Percentiles rank a stretch among this genome's conserved stretches.
These are phyloP conservation scores for Pavo muticus DNA, from an alignment of 2,113 vertebrate genomes.

Conservation along the genomic window DNA sequence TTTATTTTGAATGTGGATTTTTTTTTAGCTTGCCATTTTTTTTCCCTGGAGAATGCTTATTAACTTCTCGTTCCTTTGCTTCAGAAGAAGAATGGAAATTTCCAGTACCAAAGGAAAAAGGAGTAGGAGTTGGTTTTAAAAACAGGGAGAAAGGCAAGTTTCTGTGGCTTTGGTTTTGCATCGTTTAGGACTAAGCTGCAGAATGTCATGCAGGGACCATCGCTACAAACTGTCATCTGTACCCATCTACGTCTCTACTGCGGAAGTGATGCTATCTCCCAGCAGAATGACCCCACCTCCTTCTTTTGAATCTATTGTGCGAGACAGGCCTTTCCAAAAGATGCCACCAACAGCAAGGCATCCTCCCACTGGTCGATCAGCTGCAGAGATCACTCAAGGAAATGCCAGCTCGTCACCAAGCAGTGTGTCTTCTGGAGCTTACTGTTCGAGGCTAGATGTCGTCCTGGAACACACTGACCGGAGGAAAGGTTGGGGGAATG, in stretches of 20 bases:
- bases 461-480: constrained; percentile 38
- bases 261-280: constrained; percentile 64
- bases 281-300: constrained; percentile 22
- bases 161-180: constrained; percentile 39
- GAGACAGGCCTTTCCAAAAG: constrained; percentile 26
- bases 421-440: constrained; percentile 38
- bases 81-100: constrained; percentile 69
- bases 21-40: background rate
- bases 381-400: background rate
- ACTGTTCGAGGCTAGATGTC: constrained; percentile 71
- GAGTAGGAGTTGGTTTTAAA: constrained; percentile 62
- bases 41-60: constrained; percentile 39
- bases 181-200: constrained; percentile 46
- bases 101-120: constrained; percentile 63
- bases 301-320: constrained; percentile 33
- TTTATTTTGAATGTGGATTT: constrained; percentile 28
- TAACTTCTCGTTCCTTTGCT: constrained; percentile 40
- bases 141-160: constrained; percentile 13
- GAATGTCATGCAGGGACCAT: constrained; percentile 65
- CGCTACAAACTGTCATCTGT: constrained; percentile 35
- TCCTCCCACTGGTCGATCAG: constrained; percentile 7
- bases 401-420: constrained; percentile 10
- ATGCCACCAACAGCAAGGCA: constrained; percentile 10
- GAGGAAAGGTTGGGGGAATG: background rate
- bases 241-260: constrained; percentile 67